A percentile compares a stretch with the other conserved stretches of the same genome.
phyloP scores from a whole-genome alignment of 1,140 invertebrate species.

The Hylaeus volcanicus region DNA sequence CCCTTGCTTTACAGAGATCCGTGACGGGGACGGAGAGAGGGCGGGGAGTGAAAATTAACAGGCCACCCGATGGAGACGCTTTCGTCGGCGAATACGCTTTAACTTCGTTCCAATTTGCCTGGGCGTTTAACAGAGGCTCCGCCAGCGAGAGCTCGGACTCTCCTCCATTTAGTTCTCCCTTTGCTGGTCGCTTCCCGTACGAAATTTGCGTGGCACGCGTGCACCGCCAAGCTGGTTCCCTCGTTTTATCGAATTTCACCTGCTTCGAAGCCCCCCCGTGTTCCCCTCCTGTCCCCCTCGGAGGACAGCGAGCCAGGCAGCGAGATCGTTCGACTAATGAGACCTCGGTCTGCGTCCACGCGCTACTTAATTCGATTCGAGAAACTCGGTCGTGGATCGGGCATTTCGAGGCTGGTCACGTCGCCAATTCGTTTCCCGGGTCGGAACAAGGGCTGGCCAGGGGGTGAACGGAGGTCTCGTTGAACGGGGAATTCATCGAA shows the following conservation, averaged over 20 bases:
- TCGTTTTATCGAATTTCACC: conserved; percentile 18
- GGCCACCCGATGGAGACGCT: neutral
- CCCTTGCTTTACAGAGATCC: too few relatives aligned
- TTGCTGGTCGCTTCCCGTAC: neutral
- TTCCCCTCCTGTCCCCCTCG: neutral
- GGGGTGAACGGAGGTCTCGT: too few relatives aligned
- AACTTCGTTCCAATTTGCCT: conserved; percentile 25
- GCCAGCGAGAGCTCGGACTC: neutral
- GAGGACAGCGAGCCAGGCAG: too few relatives aligned
- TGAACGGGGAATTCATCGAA: too few relatives aligned
- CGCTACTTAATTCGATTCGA: neutral
- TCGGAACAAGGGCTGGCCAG: too few relatives aligned
- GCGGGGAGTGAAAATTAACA: neutral
- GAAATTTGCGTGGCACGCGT: conserved; percentile 7
- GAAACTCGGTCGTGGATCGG: neutral
- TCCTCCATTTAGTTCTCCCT: conserved; percentile 12
- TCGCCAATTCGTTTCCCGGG: neutral
- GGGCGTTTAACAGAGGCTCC: conserved; percentile 10
- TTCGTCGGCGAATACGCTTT: conserved; percentile 7
- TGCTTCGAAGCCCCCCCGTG: neutral
- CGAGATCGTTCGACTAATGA: neutral
- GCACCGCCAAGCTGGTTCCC: neutral
- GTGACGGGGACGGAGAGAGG: too few relatives aligned
- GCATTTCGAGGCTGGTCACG: neutral
- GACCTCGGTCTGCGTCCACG: neutral